Percentiles rank a stretch among this genome's conserved stretches.
Evolutionary conservation across 2,113 vertebrate species (phyloP).

Genomic region (Acrocephalus kingi): DNA sequence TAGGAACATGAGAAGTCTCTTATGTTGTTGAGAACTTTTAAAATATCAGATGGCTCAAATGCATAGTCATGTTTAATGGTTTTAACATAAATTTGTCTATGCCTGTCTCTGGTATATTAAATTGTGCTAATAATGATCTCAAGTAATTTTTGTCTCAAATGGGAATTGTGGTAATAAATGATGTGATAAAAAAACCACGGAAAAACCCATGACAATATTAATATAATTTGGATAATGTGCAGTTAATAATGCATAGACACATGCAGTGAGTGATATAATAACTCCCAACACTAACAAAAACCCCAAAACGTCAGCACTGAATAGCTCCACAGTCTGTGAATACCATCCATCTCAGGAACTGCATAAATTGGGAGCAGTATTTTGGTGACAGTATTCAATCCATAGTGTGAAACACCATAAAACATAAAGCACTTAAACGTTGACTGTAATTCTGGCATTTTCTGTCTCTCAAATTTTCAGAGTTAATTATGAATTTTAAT

Average conservation of each 20-base stretch:
- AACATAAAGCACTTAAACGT: background rate
- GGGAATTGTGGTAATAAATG: background rate
- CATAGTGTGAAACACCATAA: background rate
- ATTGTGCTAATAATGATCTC: background rate
- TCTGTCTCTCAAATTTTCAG: background rate
- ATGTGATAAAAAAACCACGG: background rate
- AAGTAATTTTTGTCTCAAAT: background rate
- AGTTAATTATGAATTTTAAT: background rate
- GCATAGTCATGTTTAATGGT: background rate
- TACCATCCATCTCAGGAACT: background rate
- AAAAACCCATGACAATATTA: background rate
- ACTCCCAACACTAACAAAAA: background rate
- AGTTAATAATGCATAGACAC: background rate
- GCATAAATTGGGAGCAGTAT: background rate
- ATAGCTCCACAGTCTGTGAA: background rate
- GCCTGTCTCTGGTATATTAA: background rate
- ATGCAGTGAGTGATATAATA: background rate
- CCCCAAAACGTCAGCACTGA: rapidly evolving
- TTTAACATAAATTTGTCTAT: background rate
- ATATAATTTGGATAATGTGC: background rate
- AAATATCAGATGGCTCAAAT: background rate
- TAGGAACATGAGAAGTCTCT: background rate
- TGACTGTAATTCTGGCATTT: background rate
- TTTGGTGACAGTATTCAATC: background rate
- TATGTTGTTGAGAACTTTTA: background rate